These are phyloP conservation scores for Pelobates cultripes DNA, from an alignment of 2,797 vertebrate genomes.

Conservation along the genomic window DNA sequence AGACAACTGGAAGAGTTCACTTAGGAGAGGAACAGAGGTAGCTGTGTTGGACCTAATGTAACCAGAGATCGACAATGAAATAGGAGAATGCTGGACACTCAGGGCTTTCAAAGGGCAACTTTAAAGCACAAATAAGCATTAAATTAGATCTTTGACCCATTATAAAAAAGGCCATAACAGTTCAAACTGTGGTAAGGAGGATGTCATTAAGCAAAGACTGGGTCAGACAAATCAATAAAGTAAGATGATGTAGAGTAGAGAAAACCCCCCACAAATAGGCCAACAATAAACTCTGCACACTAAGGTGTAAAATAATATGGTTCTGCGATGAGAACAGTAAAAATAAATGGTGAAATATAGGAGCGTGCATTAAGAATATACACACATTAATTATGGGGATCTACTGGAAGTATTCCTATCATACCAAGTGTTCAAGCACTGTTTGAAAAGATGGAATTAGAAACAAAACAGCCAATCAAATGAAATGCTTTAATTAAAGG, in stretches of 20 bases:
- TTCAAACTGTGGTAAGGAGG: slow-evolving; percentile 40
- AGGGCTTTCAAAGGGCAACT: slow-evolving; percentile 64
- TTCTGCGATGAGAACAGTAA: too few relatives aligned
- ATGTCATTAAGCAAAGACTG: slow-evolving; percentile 60
- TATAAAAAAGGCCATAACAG: slow-evolving; percentile 55
- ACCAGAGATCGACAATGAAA: slow-evolving; percentile 54
- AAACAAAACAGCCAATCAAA: too few relatives aligned
- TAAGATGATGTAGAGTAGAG: not conserved
- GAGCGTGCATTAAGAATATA: too few relatives aligned
- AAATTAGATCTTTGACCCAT: slow-evolving; percentile 59
- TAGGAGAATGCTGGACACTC: slow-evolving; percentile 64
- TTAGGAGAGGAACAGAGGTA: not conserved
- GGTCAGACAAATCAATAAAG: slow-evolving; percentile 54
- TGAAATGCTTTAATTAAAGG: too few relatives aligned
- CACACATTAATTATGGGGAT: too few relatives aligned
- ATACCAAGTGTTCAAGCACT: too few relatives aligned
- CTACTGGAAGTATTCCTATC: too few relatives aligned
- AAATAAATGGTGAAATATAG: too few relatives aligned
- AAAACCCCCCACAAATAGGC: too few relatives aligned
- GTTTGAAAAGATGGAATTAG: too few relatives aligned
- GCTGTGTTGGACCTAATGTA: slow-evolving; percentile 26
- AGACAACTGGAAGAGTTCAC: not conserved
- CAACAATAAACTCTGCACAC: too few relatives aligned
- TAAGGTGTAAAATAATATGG: too few relatives aligned
- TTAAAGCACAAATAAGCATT: slow-evolving; percentile 58